Evolutionary conservation across 2,113 vertebrate species (phyloP).

Genomic region (Tachuris rubrigastra): DNA sequence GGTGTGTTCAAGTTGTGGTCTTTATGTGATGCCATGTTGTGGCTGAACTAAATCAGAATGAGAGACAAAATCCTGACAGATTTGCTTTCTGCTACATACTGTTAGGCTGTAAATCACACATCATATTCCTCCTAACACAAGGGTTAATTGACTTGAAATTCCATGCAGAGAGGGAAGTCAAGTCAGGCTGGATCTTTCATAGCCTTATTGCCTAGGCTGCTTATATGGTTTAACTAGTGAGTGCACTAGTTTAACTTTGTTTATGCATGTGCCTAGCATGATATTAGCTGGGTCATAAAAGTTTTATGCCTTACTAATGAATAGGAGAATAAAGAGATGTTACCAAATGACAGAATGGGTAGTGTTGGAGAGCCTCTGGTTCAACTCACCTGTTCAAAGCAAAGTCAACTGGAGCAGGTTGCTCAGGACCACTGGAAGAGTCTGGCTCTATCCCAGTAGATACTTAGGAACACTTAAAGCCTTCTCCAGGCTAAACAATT

Average conservation of each 20-base stretch:
- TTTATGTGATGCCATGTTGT: background rate
- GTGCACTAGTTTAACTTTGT: background rate
- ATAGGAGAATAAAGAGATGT: background rate
- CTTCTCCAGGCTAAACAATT: background rate
- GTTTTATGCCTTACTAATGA: background rate
- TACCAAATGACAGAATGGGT: background rate
- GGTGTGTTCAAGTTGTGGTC: background rate
- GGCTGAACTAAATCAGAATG: background rate
- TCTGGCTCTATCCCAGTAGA: background rate
- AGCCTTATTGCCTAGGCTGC: background rate
- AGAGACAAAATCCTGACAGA: background rate
- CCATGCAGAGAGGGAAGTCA: background rate
- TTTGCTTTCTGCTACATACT: background rate
- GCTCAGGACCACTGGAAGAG: background rate
- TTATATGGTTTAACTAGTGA: background rate
- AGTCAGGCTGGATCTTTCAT: background rate
- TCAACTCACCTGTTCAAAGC: background rate
- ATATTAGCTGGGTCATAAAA: background rate
- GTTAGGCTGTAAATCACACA: background rate
- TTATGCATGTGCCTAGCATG: background rate
- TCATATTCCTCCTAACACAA: background rate
- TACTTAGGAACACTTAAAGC: background rate
- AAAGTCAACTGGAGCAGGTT: background rate
- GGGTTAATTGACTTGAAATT: background rate
- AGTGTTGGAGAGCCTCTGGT: background rate